Base-by-base conservation (phyloP, 1,140 invertebrate genomes). In the Caenorhabditis brenneri region DNA sequence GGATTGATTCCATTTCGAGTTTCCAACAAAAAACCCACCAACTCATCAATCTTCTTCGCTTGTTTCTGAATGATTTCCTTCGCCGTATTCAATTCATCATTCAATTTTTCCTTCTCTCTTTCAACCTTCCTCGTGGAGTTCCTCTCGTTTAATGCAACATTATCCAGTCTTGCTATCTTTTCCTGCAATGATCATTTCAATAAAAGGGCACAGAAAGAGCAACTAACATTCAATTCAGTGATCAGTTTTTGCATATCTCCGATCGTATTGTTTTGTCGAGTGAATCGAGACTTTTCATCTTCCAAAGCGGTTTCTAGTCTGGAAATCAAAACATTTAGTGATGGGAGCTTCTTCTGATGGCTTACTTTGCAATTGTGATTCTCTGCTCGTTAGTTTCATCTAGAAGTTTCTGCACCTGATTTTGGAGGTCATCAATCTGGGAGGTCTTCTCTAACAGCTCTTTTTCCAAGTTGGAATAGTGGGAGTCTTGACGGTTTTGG, bases 11-110 rank as follows among this genome's bases (percentile, higher is more conserved):
- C 1, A 51, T 51, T 51, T n/a, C n/a, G n/a, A n/a, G n/a, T n/a
- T n/a, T n/a, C n/a, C n/a, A n/a, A 19, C 24, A 51, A 22, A 2
- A 39, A 6, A n/a, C 81, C 48, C 51, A 88, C 88, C 88, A 88
- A 84, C 16, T 78, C 86, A n/a, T n/a, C n/a, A n/a, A n/a, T n/a
- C n/a, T n/a, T n/a, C n/a, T n/a, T n/a, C n/a, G n/a, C n/a, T n/a
- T n/a, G n/a, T n/a, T n/a, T n/a, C n/a, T n/a, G n/a, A n/a, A n/a
- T n/a, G n/a, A n/a, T n/a, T n/a, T n/a, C n/a, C n/a, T n/a, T n/a
- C n/a, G n/a, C n/a, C n/a, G n/a, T n/a, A n/a, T n/a, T n/a, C n/a
- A n/a, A n/a, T n/a, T n/a, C n/a, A n/a, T n/a, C n/a, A n/a, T n/a
- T n/a, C n/a, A n/a, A n/a, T n/a, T n/a, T n/a, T n/a, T n/a, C n/a